Evolutionary conservation across 2,113 vertebrate species (phyloP).

Genomic region (Marmota flaviventris): DNA sequence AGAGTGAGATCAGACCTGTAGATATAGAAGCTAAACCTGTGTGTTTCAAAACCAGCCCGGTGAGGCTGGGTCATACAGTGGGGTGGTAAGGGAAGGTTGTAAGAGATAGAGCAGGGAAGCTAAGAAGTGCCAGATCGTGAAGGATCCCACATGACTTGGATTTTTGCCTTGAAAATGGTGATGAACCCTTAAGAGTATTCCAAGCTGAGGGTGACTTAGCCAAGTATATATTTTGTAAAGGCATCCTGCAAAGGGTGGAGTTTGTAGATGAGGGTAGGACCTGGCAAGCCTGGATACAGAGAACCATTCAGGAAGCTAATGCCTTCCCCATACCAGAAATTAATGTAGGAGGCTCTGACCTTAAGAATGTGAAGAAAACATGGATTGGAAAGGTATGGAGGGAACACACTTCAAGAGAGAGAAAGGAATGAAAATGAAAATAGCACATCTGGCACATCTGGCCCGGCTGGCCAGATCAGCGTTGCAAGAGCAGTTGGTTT

Average conservation of each 20-base stretch:
- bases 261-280: neutral
- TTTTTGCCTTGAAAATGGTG: slow-evolving; percentile 24
- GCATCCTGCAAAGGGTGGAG: neutral
- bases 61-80: neutral
- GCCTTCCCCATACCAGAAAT: neutral
- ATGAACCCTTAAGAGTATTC: neutral
- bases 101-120: neutral
- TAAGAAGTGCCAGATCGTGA: neutral
- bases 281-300: neutral
- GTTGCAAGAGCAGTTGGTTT: neutral
- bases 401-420: neutral
- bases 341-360: neutral
- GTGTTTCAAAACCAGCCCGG: neutral
- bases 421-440: neutral
- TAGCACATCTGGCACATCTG: neutral
- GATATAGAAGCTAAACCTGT: neutral
- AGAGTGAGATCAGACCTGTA: neutral
- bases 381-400: neutral
- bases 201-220: neutral
- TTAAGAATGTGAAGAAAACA: slow-evolving; percentile 13
- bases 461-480: neutral
- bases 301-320: neutral
- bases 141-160: neutral
- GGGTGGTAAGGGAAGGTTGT: no score
- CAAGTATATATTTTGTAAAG: neutral